Base-by-base conservation (phyloP, 2,797 vertebrate species). In the Coluber constrictor region DNA sequence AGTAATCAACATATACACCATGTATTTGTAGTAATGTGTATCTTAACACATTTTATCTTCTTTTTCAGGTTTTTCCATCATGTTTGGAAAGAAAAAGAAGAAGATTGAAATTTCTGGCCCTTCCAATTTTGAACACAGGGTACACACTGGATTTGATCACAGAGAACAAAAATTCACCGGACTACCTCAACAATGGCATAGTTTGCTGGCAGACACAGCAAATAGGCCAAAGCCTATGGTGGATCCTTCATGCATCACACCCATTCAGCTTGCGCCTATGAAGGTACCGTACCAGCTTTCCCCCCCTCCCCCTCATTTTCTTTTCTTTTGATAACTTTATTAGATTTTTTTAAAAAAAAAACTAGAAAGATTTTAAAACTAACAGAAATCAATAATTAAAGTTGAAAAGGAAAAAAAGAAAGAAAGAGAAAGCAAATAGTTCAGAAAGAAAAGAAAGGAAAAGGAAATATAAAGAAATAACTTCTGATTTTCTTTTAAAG, bases 31-130 rank as follows among this genome's bases (percentile, higher is more conserved):
- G 16, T 59, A 23, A 27, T 47, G 86, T 29, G 86, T 54, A 47
- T 87, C 5, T 37, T 79, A 47, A 89, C 18, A 0, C 93, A 4
- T 86, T 8, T 43, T 16, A 47, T 47, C 59, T 89, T 47, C 54
- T 0, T 94, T 63, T 94, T 61, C 92, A 98, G 99, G 98, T 97
- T 97, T 98, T 97, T 98, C 97, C 98, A 99, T 97, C 98, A 99
- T 99, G 99, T 99, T 99, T 88, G 99, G 99, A 90, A 99, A 99
- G 97, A 99, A 99, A 98, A 99, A 99, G 98, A 99, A 99, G 98
- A 98, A 98, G 95, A 98, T 99, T 96, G 99, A 99, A 97, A 99
- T 99, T 96, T 99, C 99, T 3, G 99, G 99, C 59, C 99, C 99
- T 27, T 99, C 99, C 10, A 99, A 99, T 98, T 99, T 99, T 37